phyloP scores from a whole-genome alignment of 2,113 vertebrate species.

The Chaenogobius annularis region DNA sequence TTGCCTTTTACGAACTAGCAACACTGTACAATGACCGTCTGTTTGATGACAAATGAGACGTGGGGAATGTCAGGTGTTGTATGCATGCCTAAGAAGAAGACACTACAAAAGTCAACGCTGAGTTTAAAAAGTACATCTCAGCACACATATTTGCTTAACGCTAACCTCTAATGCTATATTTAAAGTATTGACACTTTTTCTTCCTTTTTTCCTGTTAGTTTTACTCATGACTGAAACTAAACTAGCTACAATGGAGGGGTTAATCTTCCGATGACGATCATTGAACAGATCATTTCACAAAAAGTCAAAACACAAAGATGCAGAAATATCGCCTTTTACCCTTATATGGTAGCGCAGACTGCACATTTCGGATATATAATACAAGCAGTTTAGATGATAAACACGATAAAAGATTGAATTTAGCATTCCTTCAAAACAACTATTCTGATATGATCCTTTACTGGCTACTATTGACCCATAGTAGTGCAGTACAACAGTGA shows the following conservation, averaged over 20 bases:
- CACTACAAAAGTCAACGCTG: not conserved
- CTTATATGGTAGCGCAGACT: too few species aligned
- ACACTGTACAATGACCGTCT: not conserved
- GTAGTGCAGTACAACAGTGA: not conserved
- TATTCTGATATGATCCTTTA: not conserved
- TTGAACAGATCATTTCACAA: not conserved
- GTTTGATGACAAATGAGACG: constrained; percentile 7
- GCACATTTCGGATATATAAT: too few species aligned
- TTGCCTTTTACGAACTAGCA: not conserved
- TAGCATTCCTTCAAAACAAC: not conserved
- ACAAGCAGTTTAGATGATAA: not conserved
- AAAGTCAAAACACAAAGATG: not conserved
- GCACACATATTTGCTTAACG: too few species aligned
- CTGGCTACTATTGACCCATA: not conserved
- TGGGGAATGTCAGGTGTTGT: constrained; percentile 6
- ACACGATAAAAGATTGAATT: not conserved
- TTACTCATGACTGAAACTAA: too few species aligned
- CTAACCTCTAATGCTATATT: too few species aligned
- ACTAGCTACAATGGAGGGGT: too few species aligned
- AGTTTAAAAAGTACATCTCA: not conserved
- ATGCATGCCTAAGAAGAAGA: not conserved
- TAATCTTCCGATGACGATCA: too few species aligned
- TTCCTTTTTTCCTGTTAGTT: too few species aligned
- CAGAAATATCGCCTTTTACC: not conserved
- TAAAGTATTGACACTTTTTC: too few species aligned